These are phyloP conservation scores for Calonectris borealis DNA, from an alignment of 2,113 vertebrate genomes.

Conservation along the genomic window DNA sequence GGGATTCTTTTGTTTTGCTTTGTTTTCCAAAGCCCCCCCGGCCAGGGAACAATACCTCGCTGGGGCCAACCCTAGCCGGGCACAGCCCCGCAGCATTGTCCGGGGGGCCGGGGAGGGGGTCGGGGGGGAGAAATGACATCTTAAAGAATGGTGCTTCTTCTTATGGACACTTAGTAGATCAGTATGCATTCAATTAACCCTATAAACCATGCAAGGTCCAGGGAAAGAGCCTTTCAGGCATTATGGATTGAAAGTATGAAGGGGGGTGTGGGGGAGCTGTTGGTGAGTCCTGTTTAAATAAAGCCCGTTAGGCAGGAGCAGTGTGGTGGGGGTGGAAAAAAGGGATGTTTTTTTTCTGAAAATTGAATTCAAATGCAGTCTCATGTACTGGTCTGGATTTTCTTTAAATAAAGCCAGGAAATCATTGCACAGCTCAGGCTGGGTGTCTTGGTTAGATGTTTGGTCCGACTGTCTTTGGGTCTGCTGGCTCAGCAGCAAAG, in stretches of 20 bases:
- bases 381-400: not conserved
- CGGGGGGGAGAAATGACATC: slow-evolving; percentile 13
- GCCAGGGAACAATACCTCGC: slow-evolving; percentile 37
- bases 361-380: not conserved
- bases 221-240: slow-evolving; percentile 50
- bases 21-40: slow-evolving; percentile 41
- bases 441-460: not conserved
- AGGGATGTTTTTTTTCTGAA: not conserved
- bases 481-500: not conserved
- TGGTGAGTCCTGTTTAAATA: slow-evolving; percentile 13
- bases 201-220: slow-evolving; percentile 32
- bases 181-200: slow-evolving; percentile 67
- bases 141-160: slow-evolving; percentile 53
- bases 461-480: not conserved
- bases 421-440: not conserved
- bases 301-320: slow-evolving; percentile 10
- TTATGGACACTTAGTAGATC: slow-evolving; percentile 47
- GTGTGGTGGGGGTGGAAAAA: not conserved
- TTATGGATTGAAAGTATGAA: slow-evolving; percentile 27
- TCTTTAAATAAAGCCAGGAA: not conserved
- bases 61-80: slow-evolving; percentile 30
- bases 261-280: not conserved
- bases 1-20: slow-evolving; percentile 69
- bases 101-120: not conserved
- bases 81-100: slow-evolving; percentile 34